A percentile compares a stretch with the other conserved stretches of the same genome.
Evolutionary conservation across 1,140 invertebrate genomes (phyloP).

Genomic region (Heliconius congener): DNA sequence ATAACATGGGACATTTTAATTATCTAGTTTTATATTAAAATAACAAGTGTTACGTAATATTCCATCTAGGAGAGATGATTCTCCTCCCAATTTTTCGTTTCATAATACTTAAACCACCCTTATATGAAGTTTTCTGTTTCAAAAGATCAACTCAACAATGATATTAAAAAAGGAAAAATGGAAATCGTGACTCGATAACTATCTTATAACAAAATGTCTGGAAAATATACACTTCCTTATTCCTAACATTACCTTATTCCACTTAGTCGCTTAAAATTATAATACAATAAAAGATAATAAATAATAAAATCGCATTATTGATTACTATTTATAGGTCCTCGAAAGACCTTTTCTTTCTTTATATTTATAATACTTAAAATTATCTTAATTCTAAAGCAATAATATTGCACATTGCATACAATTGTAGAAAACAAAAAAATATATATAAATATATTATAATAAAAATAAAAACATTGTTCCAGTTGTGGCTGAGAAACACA

Average conservation of each 20-base stretch:
- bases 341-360: not conserved
- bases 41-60: no score
- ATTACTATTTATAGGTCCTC: not conserved
- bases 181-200: not conserved
- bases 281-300: not conserved
- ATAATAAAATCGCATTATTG: not conserved
- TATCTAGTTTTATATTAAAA: no score
- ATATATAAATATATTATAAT: not conserved
- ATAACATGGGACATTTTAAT: no score
- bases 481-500: no score
- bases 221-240: not conserved
- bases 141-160: not conserved
- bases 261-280: not conserved
- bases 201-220: not conserved
- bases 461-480: not conserved
- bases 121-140: no score
- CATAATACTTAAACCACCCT: no score
- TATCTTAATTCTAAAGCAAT: not conserved
- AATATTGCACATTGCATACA: not conserved
- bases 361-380: not conserved
- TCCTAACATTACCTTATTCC: not conserved
- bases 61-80: no score
- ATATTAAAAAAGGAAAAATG: not conserved
- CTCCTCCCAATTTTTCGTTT: no score
- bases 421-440: not conserved